A percentile compares a stretch with the other conserved stretches of the same genome.
These are phyloP conservation scores for Gryllus longicercus DNA, from an alignment of 2,888 invertebrate genomes.

Conservation along the genomic window DNA sequence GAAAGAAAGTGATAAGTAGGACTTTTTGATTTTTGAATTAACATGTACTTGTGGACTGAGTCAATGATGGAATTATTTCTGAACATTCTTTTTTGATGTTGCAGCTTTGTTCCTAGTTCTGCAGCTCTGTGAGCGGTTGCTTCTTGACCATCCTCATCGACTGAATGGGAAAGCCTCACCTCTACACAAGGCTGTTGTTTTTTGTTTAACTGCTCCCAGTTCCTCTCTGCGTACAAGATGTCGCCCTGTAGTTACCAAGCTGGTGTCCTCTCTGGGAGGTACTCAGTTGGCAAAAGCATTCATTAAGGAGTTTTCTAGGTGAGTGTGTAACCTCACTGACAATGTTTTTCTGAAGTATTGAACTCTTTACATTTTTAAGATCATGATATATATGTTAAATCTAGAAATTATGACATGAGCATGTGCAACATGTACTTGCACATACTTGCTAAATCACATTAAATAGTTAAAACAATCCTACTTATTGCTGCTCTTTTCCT, in stretches of 20 bases:
- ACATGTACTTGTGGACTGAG: background rate
- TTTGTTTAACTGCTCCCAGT: conserved; percentile 62
- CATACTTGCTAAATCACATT: no score
- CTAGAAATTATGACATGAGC: no score
- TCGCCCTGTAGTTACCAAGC: conserved; percentile 56
- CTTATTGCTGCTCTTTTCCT: no score
- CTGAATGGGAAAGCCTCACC: conserved; percentile 64
- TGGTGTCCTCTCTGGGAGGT: conserved; percentile 60
- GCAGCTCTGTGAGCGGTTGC: conserved; percentile 67
- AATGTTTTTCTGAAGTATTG: no score
- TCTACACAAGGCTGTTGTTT: conserved; percentile 67
- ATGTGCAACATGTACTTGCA: no score
- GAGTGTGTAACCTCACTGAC: conserved; percentile 31
- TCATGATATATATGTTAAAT: no score
- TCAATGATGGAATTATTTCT: background rate
- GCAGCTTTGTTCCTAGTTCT: conserved; percentile 66
- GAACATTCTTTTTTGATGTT: conserved; percentile 38
- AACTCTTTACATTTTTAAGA: no score
- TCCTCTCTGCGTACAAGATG: conserved; percentile 61
- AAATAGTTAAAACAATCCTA: no score
- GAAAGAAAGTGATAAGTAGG: background rate
- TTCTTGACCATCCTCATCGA: conserved; percentile 66
- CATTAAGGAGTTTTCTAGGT: conserved; percentile 60
- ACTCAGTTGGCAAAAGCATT: conserved; percentile 61
- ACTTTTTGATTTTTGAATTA: background rate